Evolutionary conservation across 2,797 vertebrate species (phyloP), one percentile per base, ranked within the genome.

Genomic region (Erpetoichthys calabaricus): DNA sequence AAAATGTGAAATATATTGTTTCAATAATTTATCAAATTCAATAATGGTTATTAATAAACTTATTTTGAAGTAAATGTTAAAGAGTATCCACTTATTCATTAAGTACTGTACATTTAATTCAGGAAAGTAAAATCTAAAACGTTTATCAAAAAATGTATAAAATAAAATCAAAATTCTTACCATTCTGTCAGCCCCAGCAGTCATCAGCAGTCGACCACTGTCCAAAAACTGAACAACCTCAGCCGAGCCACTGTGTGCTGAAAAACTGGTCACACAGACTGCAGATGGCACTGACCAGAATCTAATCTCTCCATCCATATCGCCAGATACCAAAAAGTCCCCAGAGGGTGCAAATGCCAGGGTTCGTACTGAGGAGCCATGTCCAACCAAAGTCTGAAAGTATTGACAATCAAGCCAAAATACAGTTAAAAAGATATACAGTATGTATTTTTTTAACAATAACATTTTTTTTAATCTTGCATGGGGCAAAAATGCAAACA

Each of bases 281-380:
- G 73, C 75, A 56, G 77, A 70, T n/a, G 72, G 61, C 70, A 89
- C 79, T 0, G 87, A 84, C 91, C 91, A 95, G 55, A 94, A 77
- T 58, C 81, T 76, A 50, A 93, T 78, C 61, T 82, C 85, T 6
- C 89, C 80, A 2, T 78, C 79, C 60, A 91, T 46, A 5, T 78
- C 80, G 47, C 89, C 90, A 0, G 86, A 82, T 59, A 83, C 86
- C 45, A 93, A 75, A 58, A 83, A 70, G 7, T 74, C 73, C 59
- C 84, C 85, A 42, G 76, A 68, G 2, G 68, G 68, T 5, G 74
- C 81, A 72, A 91, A 94, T 56, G 75, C 74, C 63, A 93, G 68
- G 42, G 83, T 72, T 2, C 74, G 81, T 46, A 95, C 79, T 0
- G 91, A 88, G 8, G 65, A 62, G 52, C 63, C 64, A 8, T 88